phyloP scores from a whole-genome alignment of 2,113 vertebrate genomes.

The Podilymbus podiceps region DNA sequence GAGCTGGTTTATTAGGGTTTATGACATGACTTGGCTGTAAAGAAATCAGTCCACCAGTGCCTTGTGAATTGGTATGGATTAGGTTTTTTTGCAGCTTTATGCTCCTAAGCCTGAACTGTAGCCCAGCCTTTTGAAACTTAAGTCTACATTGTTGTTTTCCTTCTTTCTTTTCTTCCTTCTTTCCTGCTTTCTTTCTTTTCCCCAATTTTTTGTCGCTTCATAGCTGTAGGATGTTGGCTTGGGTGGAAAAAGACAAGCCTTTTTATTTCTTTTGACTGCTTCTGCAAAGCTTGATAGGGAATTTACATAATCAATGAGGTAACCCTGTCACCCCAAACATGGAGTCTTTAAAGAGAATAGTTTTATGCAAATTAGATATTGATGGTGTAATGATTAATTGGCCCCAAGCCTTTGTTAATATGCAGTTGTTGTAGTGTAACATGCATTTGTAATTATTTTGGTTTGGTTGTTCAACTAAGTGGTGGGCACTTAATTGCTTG shows the following conservation, averaged over 20 bases:
- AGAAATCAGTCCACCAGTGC: not conserved
- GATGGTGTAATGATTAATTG: constrained; percentile 97
- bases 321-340: constrained; percentile 92
- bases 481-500: constrained; percentile 78
- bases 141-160: not conserved
- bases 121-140: not conserved
- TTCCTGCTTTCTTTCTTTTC: not conserved
- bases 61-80: not conserved
- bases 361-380: constrained; percentile 98
- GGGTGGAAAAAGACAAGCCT: constrained; percentile 74
- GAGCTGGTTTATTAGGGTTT: not conserved
- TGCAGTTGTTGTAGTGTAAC: constrained; percentile 89
- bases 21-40: not conserved
- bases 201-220: constrained; percentile 42
- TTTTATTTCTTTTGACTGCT: constrained; percentile 89
- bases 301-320: constrained; percentile 99
- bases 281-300: constrained; percentile 85
- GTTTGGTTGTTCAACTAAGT: constrained; percentile 86
- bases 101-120: not conserved
- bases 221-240: constrained; percentile 74
- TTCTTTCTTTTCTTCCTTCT: not conserved
- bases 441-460: constrained; percentile 90
- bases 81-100: not conserved
- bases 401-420: constrained; percentile 91
- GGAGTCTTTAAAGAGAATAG: constrained; percentile 93